Percentiles rank a stretch among this genome's conserved stretches.
phyloP scores from a whole-genome alignment of 2,888 invertebrate genomes.

The Caradrina clavipalpis region DNA sequence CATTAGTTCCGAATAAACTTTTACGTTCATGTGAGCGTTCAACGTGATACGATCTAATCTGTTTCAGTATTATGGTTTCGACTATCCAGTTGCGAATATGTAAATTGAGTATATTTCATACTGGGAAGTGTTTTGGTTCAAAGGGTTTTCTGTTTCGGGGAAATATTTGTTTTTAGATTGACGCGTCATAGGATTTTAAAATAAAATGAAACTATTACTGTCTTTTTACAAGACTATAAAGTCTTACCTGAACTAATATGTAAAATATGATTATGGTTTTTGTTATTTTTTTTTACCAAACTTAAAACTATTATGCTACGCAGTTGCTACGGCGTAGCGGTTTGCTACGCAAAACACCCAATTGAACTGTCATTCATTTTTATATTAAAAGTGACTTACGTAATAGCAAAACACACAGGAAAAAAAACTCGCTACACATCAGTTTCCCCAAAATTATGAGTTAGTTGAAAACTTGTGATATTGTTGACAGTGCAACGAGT shows the following conservation, averaged over 20 bases:
- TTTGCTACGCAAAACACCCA: neutral
- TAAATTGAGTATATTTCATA: slow-evolving; percentile 18
- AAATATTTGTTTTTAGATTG: neutral
- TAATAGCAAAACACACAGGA: neutral
- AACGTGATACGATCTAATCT: slow-evolving; percentile 55
- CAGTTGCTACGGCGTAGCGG: neutral
- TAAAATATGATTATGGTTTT: neutral
- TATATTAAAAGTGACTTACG: neutral
- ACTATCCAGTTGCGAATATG: slow-evolving; percentile 41
- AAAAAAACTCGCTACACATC: neutral
- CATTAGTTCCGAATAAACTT: slow-evolving; percentile 54
- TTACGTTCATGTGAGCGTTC: slow-evolving; percentile 45
- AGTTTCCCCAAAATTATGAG: slow-evolving; percentile 30
- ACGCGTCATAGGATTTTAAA: neutral
- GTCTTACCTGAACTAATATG: neutral
- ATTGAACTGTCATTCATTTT: neutral
- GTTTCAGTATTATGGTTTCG: slow-evolving; percentile 46
- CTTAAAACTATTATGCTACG: neutral
- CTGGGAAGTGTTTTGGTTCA: too few species aligned
- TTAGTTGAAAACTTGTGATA: slow-evolving; percentile 33
- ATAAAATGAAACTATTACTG: too few species aligned
- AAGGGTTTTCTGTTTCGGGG: neutral
- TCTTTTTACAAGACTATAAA: neutral
- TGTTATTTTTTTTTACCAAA: too few species aligned
- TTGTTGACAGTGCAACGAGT: slow-evolving; percentile 51